These are phyloP conservation scores for Oryctes rhinoceros DNA, from an alignment of 1,140 invertebrate genomes.

Conservation along the genomic window DNA sequence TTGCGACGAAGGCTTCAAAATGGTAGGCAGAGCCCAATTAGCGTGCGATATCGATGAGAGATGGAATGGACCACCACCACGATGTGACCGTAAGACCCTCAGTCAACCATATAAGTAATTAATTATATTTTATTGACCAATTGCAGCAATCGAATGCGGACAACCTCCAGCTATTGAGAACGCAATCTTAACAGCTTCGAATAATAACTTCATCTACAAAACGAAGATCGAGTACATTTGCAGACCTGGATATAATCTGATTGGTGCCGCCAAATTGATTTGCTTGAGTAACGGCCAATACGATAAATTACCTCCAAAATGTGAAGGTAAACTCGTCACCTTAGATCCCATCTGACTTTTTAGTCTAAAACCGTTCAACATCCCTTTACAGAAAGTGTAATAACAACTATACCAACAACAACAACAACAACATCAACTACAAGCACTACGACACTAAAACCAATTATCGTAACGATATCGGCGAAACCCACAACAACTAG, in stretches of 20 bases:
- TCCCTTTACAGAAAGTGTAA: not conserved
- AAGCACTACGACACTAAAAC: constrained; percentile 50
- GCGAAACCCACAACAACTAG: not conserved
- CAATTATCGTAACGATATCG: constrained; percentile 13
- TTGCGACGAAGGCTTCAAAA: constrained; percentile 84
- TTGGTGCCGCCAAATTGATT: constrained; percentile 72
- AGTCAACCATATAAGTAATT: no score
- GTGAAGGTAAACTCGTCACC: constrained; percentile 66
- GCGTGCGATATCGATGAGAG: constrained; percentile 91
- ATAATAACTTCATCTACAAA: constrained; percentile 71
- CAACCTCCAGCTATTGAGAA: constrained; percentile 76
- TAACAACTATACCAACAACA: not conserved
- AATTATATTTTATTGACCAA: not conserved
- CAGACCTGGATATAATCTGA: constrained; percentile 72
- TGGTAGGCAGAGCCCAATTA: constrained; percentile 81
- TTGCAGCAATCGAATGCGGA: constrained; percentile 77
- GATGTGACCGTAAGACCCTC: constrained; percentile 77
- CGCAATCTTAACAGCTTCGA: constrained; percentile 69
- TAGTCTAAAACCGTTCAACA: not conserved
- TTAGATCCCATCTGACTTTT: not conserved
- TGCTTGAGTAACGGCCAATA: constrained; percentile 82
- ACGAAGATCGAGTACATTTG: constrained; percentile 81
- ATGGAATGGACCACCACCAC: constrained; percentile 92
- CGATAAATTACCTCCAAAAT: constrained; percentile 77
- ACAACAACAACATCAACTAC: constrained; percentile 45